Evolutionary conservation across 1,140 invertebrate genomes (phyloP), one percentile per base, ranked within the genome.

Genomic region (Formica selysi): DNA sequence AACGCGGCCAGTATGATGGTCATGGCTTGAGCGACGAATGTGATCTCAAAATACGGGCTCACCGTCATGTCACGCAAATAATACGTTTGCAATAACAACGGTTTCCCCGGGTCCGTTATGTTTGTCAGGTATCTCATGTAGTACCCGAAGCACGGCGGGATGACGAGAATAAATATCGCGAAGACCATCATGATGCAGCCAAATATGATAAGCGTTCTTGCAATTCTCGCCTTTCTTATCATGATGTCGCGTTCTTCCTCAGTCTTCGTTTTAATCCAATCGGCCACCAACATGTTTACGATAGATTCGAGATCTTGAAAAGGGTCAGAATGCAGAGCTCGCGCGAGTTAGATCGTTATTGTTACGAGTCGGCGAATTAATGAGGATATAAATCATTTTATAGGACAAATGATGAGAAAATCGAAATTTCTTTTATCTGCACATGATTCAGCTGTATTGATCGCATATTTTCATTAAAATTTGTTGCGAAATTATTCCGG

Each of bases 1-100:
- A 59, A 59, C 36, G 38, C 13, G 0, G 11, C 10, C 16, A 73
- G 16, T 1, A 84, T 0, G 4, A 86, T 5, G 10, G 32, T 29
- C 5, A n/a, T 59, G 1, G 22, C 1, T 38, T 84, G 80, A 6
- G 36, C 10, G n/a, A 4, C 7, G 22, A 59, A 87, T 2, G 29
- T n/a, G 54, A 84, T 84, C 38, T 87, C 79, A 41, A 67, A 67
- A 26, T 76, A 68, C 8, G 62, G 70, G 29, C 29, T 84, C 26
- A 68, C 10, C 26, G 41, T 29, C 22, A 11, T 7, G 44, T 57
- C 4, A 61, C 62, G 16, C 2, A 68, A 1, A 0, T 67, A 84
- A 68, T 87, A 84, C 13, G 70, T 41, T 10, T 80, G 70, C 22
- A 87, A 3, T 6, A 73, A 41, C 5, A 84, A 36, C 0, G 83